Evolutionary conservation across 2,888 invertebrate genomes (phyloP), one percentile per base, ranked within the genome.

Genomic region (Drosophila cognata): DNA sequence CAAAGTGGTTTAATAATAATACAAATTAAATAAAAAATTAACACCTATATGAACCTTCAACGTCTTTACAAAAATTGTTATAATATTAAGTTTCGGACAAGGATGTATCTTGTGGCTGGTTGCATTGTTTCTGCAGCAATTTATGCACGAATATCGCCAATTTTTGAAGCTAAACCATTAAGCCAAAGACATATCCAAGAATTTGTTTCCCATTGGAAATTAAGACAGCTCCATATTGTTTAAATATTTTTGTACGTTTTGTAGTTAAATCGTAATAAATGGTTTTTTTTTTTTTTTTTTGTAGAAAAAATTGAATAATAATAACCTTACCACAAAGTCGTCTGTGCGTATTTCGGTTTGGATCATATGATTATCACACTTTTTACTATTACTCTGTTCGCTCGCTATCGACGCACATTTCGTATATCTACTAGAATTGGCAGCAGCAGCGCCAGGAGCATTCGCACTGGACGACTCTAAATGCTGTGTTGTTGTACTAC

Each of bases 261-360:
- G 52, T 78, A 67, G 58, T 64, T 64, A 69, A 55, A 64, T 65
- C 73, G 77, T 60, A 71, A 74, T 58, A 61, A 64, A 74, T 61
- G 68, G 29, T 78, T 56, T 76, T 38, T 79, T 58, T 74, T 64
- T 74, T 31, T 71, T 68, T 76, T 76, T 71, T 73, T 88, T 83
- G 74, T 81, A 89, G 86, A 81, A 76, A 89, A 90, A 91, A 91
- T 91, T 93, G 93, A 89, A 93, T 91, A 92, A 93, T 94, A 94
- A 93, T 93, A 93, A 93, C 93, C 93, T 93, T 93, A 96, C 94
- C 93, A 95, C 95, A 93, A 96, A 94, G 94, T 96, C 95, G 93
- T 95, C 95, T 92, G 95, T 95, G 92, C 95, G 94, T 92, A 95
- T 95, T 94, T 95, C 95, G 91, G 95, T 95, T 94, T 95, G 94